Conservation (phyloP, 2,888 invertebrate genomes). For the Poecilus cupreus region DNA sequence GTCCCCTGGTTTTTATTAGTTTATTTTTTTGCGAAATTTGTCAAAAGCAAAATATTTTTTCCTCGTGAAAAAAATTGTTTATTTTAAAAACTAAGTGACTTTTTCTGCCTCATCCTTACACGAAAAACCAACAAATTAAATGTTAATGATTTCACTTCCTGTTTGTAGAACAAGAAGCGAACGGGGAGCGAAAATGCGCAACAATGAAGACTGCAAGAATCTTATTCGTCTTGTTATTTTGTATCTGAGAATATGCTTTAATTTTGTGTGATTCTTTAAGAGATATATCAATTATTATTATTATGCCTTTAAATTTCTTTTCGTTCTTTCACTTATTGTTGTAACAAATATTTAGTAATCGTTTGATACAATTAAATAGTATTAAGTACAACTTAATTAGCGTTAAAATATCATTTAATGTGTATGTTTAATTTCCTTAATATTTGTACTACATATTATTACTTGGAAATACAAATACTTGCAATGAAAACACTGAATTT, state of each 20-base stretch:
- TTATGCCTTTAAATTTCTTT: too few relatives aligned
- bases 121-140: not conserved
- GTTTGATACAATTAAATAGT: not conserved
- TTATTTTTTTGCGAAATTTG: too few relatives aligned
- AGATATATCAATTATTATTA: too few relatives aligned
- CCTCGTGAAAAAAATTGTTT: too few relatives aligned
- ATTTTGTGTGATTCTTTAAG: not conserved
- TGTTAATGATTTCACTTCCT: too few relatives aligned
- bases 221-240: not conserved
- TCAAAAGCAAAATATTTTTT: too few relatives aligned
- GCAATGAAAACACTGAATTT: not conserved
- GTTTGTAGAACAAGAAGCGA: conserved; percentile 52
- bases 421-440: not conserved
- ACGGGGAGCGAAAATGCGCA: conserved; percentile 44
- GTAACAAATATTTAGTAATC: not conserved
- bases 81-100: too few relatives aligned
- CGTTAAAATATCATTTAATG: not conserved
- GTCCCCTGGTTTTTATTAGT: too few relatives aligned
- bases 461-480: conserved; percentile 1
- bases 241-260: not conserved
- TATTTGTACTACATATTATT: conserved; percentile 8
- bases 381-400: not conserved
- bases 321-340: not conserved
- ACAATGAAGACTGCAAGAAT: not conserved
- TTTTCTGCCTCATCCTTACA: too few relatives aligned